Evolutionary conservation across 2,113 vertebrate genomes (phyloP).

Genomic region (Pogona vitticeps): DNA sequence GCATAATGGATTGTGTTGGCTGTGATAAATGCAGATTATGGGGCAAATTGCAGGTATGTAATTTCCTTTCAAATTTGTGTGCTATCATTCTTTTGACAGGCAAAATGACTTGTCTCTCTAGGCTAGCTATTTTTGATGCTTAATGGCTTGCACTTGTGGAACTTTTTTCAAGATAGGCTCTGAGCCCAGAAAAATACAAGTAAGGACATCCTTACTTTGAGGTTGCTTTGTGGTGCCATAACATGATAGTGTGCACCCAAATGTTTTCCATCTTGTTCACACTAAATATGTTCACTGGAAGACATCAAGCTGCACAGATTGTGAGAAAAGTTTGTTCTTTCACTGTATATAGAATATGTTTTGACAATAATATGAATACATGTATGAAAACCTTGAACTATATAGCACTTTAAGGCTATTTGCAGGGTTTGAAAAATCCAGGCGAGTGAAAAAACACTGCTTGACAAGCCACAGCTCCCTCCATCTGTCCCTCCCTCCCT

Average conservation of each 20-base stretch:
- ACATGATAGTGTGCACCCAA: neutral
- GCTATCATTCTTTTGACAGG: neutral
- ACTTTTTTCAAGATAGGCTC: neutral
- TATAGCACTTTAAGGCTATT: neutral
- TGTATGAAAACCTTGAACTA: neutral
- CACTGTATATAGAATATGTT: neutral
- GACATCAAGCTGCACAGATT: neutral
- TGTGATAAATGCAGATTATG: constrained; percentile 96
- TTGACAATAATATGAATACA: neutral
- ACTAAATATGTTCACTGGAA: neutral
- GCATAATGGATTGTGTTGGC: constrained; percentile 97
- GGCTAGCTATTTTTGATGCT: neutral
- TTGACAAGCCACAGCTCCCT: too few relatives aligned
- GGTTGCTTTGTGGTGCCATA: too few relatives aligned
- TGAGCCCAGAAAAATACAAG: neutral
- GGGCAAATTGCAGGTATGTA: constrained; percentile 92
- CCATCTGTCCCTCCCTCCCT: too few relatives aligned
- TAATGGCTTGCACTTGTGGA: neutral
- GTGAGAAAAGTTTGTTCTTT: neutral
- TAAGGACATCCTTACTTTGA: neutral
- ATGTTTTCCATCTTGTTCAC: neutral
- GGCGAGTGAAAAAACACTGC: too few relatives aligned
- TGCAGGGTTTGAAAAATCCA: too few relatives aligned
- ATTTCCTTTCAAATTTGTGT: neutral
- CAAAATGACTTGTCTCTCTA: neutral